Evolutionary conservation across 2,113 vertebrate species (phyloP).

Genomic region (Cephalopholis sonnerati): DNA sequence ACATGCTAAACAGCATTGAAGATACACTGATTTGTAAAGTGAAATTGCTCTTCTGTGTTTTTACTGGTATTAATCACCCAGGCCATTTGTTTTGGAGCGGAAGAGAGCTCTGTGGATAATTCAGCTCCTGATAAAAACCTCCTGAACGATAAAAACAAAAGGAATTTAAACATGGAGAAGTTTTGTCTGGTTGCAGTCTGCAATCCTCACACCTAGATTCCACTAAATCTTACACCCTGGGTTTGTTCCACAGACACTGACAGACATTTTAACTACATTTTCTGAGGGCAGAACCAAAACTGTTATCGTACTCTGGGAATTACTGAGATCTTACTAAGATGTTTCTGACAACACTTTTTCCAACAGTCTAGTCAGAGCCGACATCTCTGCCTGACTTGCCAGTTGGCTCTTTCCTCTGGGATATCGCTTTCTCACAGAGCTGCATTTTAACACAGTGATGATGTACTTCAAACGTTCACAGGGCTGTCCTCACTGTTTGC

Average conservation of each 20-base stretch:
- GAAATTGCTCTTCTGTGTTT: no score
- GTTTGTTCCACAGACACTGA: background rate
- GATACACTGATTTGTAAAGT: no score
- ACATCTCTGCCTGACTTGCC: background rate
- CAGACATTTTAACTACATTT: background rate
- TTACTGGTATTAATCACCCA: no score
- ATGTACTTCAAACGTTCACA: conserved; percentile 27
- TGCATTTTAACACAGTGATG: conserved; percentile 23
- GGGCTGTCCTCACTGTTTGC: conserved; percentile 13
- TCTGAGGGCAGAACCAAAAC: background rate
- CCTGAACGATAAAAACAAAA: no score
- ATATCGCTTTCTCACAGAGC: conserved; percentile 38
- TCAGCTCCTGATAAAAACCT: no score
- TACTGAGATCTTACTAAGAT: background rate
- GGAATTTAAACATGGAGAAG: no score
- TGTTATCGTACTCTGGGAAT: background rate
- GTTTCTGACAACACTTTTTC: conserved; percentile 4
- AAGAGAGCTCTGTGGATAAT: no score
- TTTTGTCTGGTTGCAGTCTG: no score
- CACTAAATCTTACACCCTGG: no score
- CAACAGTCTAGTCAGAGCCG: background rate
- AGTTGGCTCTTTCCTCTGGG: background rate
- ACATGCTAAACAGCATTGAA: no score
- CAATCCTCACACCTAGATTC: no score
- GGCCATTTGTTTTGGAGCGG: no score